A percentile compares a stretch with the other conserved stretches of the same genome.
Conservation (phyloP, 1,140 invertebrate genomes). For the Camponotus floridanus region DNA sequence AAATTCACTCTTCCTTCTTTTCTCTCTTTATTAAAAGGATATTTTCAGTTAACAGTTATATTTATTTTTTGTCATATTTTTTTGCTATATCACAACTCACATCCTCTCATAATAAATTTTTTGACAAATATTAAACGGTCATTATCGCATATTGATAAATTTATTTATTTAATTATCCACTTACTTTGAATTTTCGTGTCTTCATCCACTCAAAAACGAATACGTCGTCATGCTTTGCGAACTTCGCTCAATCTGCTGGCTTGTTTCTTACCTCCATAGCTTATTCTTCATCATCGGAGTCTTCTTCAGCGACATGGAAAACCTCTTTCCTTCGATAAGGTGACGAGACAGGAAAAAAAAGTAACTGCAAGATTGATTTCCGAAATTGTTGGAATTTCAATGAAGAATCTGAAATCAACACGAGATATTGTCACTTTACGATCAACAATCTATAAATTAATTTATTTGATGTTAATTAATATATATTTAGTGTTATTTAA, state of each 20-base stretch:
- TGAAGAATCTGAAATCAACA: not conserved
- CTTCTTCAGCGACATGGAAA: constrained; percentile 52
- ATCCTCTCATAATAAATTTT: not conserved
- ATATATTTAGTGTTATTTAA: constrained; percentile 11
- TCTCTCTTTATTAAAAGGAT: not conserved
- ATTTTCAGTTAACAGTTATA: not conserved
- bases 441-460: not conserved
- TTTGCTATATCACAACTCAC: not conserved
- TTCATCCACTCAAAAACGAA: constrained; percentile 15
- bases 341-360: constrained; percentile 37
- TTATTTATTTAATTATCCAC: constrained; percentile 15
- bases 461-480: not conserved
- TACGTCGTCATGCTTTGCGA: constrained; percentile 15
- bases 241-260: not conserved
- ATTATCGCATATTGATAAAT: no score
- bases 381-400: constrained; percentile 28
- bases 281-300: constrained; percentile 57
- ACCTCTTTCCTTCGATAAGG: constrained; percentile 42
- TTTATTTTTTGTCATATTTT: constrained; percentile 9
- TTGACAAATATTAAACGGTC: not conserved
- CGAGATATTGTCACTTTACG: not conserved
- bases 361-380: constrained; percentile 35
- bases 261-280: constrained; percentile 41
- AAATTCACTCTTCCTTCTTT: not conserved
- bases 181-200: not conserved